Conservation (phyloP, 2,797 vertebrate species). For the Gambelia wislizenii region DNA sequence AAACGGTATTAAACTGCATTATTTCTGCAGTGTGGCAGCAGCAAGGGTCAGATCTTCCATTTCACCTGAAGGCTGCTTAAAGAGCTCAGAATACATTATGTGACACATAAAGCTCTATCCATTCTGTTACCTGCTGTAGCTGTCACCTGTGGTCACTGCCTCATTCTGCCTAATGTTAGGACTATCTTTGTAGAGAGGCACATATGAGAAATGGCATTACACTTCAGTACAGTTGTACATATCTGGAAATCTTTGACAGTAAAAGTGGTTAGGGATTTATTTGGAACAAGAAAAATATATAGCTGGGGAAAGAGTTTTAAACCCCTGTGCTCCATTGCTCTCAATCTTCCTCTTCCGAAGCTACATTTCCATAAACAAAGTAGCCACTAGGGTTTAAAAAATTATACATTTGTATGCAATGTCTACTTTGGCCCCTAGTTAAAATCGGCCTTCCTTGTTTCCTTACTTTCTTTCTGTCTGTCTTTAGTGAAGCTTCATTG, state of each 20-base stretch:
- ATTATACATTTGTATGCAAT: neutral
- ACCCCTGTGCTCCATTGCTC: neutral
- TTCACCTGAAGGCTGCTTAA: neutral
- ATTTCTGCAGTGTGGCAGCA: too few species aligned
- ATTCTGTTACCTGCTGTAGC: neutral
- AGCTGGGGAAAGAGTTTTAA: neutral
- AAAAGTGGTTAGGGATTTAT: neutral
- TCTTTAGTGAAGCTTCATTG: neutral
- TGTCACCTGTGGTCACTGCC: neutral
- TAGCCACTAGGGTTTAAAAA: neutral
- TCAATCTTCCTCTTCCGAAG: neutral
- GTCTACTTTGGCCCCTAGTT: neutral
- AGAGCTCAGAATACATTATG: neutral
- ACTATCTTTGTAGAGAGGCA: neutral
- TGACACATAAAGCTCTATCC: neutral
- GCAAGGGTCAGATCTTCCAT: neutral
- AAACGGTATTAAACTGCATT: too few species aligned
- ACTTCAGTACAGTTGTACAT: neutral
- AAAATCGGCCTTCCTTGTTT: neutral
- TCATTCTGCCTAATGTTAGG: neutral
- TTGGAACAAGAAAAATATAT: neutral
- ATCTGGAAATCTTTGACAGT: neutral
- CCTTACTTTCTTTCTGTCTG: neutral
- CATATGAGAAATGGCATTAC: neutral
- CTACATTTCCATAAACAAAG: neutral